phyloP scores from a whole-genome alignment of 1,140 invertebrate genomes.

The Papilio glaucus region DNA sequence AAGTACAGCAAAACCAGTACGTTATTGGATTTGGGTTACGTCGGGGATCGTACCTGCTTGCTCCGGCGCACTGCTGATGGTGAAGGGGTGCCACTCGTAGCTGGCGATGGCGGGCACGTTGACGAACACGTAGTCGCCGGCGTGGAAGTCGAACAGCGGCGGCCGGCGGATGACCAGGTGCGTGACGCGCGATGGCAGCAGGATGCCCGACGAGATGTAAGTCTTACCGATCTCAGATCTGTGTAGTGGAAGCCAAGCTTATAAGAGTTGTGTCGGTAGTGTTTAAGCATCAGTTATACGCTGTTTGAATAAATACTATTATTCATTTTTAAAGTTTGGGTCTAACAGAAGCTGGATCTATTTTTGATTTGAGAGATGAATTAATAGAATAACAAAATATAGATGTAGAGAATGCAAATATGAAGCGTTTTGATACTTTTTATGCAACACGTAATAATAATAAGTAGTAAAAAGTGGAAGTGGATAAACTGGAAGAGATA shows the following conservation, averaged over 20 bases:
- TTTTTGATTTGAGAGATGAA: background rate
- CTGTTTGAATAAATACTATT: too few species aligned
- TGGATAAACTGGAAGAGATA: too few species aligned
- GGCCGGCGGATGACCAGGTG: constrained; percentile 94
- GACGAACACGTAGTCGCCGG: constrained; percentile 97
- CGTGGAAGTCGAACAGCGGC: constrained; percentile 93
- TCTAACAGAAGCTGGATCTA: too few species aligned
- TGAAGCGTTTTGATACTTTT: background rate
- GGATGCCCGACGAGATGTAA: constrained; percentile 92
- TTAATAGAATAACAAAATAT: background rate
- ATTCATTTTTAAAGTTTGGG: too few species aligned
- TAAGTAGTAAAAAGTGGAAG: too few species aligned
- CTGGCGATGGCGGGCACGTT: constrained; percentile 96
- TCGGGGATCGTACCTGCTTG: constrained; percentile 87
- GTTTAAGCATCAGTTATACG: too few species aligned
- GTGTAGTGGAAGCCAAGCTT: too few species aligned
- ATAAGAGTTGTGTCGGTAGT: too few species aligned
- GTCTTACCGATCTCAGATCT: constrained; percentile 90
- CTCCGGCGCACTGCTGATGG: constrained; percentile 97
- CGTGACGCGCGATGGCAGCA: constrained; percentile 94
- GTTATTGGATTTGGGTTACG: background rate
- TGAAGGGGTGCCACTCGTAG: constrained; percentile 99
- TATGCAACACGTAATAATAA: too few species aligned
- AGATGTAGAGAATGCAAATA: background rate
- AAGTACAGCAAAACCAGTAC: too few species aligned